These are phyloP conservation scores for Gambusia yucatana DNA, from an alignment of 2,797 vertebrate species.

Conservation along the genomic window DNA sequence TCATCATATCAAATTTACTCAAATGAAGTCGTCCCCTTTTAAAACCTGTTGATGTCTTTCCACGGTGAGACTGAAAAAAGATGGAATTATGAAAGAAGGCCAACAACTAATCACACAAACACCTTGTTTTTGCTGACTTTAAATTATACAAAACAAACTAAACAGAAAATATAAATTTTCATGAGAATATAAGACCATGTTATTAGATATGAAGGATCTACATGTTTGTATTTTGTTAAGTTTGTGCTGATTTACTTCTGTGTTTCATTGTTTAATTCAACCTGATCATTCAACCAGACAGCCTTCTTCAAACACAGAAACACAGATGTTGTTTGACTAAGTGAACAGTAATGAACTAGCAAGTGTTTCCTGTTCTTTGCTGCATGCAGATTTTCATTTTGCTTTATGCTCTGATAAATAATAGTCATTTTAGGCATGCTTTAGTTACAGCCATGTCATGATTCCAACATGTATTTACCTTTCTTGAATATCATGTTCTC, in stretches of 20 bases:
- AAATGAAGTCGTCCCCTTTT: too few species aligned
- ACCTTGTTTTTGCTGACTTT: background rate
- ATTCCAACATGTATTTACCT: background rate
- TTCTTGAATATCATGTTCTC: background rate
- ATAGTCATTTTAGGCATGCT: background rate
- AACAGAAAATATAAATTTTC: background rate
- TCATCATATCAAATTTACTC: too few species aligned
- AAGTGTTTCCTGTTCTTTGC: background rate
- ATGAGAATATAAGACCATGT: background rate
- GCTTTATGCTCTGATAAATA: background rate
- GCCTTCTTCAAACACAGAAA: background rate
- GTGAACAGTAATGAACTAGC: background rate
- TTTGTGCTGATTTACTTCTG: background rate
- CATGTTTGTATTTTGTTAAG: background rate
- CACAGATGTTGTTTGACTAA: background rate
- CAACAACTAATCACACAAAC: background rate
- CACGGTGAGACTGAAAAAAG: background rate
- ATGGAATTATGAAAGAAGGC: background rate
- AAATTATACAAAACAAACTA: background rate
- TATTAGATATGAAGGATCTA: background rate
- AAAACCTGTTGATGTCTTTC: background rate
- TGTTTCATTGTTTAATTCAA: background rate
- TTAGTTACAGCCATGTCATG: background rate
- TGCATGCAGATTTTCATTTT: background rate
- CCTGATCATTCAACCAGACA: background rate